Evolutionary conservation across 2,113 vertebrate genomes (phyloP).

Genomic region (Corydoras maculifer): DNA sequence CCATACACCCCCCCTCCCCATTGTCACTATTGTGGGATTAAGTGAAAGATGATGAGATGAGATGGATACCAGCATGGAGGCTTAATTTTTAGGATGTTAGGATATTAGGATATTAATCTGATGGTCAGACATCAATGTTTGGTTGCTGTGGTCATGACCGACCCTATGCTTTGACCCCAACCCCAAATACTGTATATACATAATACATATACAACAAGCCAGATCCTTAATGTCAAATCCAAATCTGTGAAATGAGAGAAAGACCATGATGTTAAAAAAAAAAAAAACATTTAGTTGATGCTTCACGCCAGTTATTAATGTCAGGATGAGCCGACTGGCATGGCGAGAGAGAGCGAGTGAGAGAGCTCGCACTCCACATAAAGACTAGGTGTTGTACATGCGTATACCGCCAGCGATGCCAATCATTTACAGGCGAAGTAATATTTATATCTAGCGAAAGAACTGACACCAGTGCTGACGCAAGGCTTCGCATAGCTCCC

Average conservation of each 20-base stretch:
- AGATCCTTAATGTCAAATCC: slow-evolving; percentile 4
- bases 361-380: slow-evolving; percentile 32
- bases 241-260: slow-evolving; percentile 12
- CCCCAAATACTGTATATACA: neutral
- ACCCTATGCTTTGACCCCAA: neutral
- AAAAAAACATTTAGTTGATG: slow-evolving; percentile 10
- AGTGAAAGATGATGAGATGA: no score
- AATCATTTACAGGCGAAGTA: slow-evolving; percentile 56
- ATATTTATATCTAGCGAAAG: slow-evolving; percentile 63
- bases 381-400: slow-evolving; percentile 57
- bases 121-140: no score
- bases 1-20: no score
- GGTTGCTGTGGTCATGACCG: neutral
- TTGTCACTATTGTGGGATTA: no score
- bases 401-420: slow-evolving; percentile 54
- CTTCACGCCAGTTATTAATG: slow-evolving; percentile 22
- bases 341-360: neutral
- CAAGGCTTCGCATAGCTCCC: slow-evolving; percentile 41
- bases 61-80: no score
- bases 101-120: no score
- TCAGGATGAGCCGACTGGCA: slow-evolving; percentile 8
- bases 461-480: slow-evolving; percentile 66
- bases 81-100: no score
- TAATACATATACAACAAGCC: neutral
- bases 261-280: slow-evolving; percentile 3